Percentiles rank a stretch among this genome's conserved stretches.
Conservation (phyloP, 1,140 invertebrate species). For the Micrasema minimum region DNA sequence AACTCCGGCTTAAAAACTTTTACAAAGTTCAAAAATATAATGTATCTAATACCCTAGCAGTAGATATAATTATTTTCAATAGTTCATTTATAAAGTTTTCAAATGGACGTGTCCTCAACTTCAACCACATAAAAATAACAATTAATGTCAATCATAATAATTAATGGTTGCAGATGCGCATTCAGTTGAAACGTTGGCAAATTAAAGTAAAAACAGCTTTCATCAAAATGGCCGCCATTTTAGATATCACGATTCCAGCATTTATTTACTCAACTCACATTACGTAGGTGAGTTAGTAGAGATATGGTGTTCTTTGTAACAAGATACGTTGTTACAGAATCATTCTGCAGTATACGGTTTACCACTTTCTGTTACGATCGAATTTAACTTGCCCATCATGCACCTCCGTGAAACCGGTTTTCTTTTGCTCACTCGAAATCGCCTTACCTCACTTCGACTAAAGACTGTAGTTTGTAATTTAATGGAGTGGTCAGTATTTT, state of each 20-base stretch:
- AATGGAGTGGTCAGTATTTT: conserved; percentile 27
- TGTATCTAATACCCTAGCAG: no score
- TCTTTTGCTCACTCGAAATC: conserved; percentile 5
- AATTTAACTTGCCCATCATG: neutral
- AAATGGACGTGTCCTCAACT: no score
- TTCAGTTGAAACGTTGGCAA: neutral
- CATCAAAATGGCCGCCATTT: conserved; percentile 31
- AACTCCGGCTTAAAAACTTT: no score
- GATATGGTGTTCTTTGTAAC: neutral
- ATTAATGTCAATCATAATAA: no score
- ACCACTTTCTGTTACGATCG: conserved; percentile 3
- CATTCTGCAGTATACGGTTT: neutral
- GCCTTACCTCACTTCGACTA: conserved; percentile 8
- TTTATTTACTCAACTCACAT: no score
- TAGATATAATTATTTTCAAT: no score
- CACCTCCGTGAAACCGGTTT: conserved; percentile 20
- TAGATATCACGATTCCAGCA: conserved; percentile 12
- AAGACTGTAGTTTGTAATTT: conserved; percentile 1
- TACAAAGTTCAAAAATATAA: no score
- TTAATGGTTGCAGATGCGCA: neutral
- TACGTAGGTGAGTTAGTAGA: no score
- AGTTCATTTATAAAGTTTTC: no score
- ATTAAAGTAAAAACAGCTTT: conserved; percentile 33
- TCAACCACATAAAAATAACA: no score
- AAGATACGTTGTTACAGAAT: neutral